A percentile compares a stretch with the other conserved stretches of the same genome.
Evolutionary conservation across 2,888 invertebrate genomes (phyloP).

Genomic region (Resseliella maxima): DNA sequence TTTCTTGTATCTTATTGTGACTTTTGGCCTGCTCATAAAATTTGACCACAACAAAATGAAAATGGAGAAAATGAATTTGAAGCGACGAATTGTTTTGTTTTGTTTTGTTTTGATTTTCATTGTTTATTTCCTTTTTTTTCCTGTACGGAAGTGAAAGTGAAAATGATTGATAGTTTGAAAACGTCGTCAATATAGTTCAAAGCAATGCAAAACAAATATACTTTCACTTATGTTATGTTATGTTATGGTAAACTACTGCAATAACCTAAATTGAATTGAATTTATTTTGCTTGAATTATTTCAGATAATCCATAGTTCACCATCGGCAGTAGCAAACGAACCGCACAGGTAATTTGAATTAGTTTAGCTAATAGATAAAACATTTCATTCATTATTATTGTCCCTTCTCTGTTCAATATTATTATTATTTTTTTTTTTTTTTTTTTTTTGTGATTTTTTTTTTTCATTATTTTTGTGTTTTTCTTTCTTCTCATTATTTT

Average conservation of each 20-base stretch:
- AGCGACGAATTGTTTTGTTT: background rate
- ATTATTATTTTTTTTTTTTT: background rate
- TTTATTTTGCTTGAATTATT: constrained; percentile 61
- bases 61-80: background rate
- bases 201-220: background rate
- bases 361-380: background rate
- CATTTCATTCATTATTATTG: background rate
- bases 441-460: background rate
- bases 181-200: constrained; percentile 1
- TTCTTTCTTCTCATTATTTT: constrained; percentile 58
- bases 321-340: constrained; percentile 70
- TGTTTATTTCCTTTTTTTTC: too few relatives aligned
- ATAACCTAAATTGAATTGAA: constrained; percentile 54
- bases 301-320: constrained; percentile 76
- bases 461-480: background rate
- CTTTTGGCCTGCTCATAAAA: background rate
- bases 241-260: background rate
- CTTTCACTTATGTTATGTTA: background rate
- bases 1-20: background rate
- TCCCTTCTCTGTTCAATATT: background rate
- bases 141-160: constrained; percentile 26
- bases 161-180: constrained; percentile 48
- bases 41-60: background rate
- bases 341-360: constrained; percentile 70
- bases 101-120: background rate